These are phyloP conservation scores for Rhipidura dahli DNA, from an alignment of 2,113 vertebrate species.

Conservation along the genomic window DNA sequence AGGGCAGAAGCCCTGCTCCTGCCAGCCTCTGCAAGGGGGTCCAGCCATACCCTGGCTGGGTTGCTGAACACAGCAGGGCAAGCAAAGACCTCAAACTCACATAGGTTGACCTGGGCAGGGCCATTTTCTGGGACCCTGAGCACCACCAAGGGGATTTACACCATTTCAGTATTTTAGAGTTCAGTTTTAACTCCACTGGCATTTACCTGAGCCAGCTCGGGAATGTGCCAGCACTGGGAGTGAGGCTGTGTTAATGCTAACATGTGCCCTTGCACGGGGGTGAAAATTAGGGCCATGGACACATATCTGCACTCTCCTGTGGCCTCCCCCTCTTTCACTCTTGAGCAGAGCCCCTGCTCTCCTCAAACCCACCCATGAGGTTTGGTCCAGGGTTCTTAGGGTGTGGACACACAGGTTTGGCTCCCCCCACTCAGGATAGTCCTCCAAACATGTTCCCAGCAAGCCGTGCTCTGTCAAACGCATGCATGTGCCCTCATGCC, in stretches of 20 bases:
- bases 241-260: neutral
- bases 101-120: neutral
- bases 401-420: neutral
- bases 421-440: rapidly evolving
- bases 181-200: neutral
- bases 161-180: neutral
- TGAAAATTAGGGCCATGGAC: neutral
- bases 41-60: neutral
- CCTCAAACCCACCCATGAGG: neutral
- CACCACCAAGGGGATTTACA: neutral
- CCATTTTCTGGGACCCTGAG: neutral
- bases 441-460: neutral
- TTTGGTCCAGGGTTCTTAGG: neutral
- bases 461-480: neutral
- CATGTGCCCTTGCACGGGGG: neutral
- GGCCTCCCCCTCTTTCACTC: neutral
- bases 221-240: neutral
- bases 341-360: neutral
- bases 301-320: rapidly evolving
- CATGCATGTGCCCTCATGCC: neutral
- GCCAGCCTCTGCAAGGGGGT: neutral
- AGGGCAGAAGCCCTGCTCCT: neutral
- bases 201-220: neutral
- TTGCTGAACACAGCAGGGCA: neutral
- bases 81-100: neutral